Base-by-base conservation (phyloP, 2,113 vertebrate genomes). In the Neomonachus schauinslandi region DNA sequence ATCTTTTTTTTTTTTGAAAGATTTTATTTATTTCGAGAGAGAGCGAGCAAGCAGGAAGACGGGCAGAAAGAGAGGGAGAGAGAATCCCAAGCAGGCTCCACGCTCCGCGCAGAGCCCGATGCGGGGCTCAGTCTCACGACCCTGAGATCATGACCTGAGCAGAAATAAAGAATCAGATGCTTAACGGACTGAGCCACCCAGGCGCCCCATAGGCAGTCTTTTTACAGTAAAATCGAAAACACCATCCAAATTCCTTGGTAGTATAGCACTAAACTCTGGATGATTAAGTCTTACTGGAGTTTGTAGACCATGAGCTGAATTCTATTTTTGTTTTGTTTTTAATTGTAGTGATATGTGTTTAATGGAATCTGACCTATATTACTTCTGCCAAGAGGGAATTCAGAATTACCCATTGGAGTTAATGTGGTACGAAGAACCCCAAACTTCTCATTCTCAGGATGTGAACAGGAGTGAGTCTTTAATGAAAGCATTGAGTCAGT, bases 341-440 rank as follows among this genome's bases (percentile, higher is more conserved):
- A 92, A 31, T 86, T 67, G 26, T 89, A 59, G 28, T 91, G 77
- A 97, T 97, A 95, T 36, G 51, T 93, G 39, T 92, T 91, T 94
- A 85, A 91, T 97, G 91, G 93, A 94, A 91, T 95, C 95, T 98
- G 97, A 94, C 77, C 96, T 96, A 55, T 86, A 94, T 96, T 93
- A 96, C 91, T 96, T 94, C 77, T 93, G 93, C 97, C 97, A 93
- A 82, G 59, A 97, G 72, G 74, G 89, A 97, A 94, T 89, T 96
- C 81, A 87, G 3, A 97, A 65, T 91, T 85, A 91, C 93, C 26
- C 14, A 24, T 59, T 42, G 39, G 82, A 86, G 55, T 96, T 94
- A 96, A 91, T 93, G 98, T 97, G 97, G 93, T 93, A 93, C 84
- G 77, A 77, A 97, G 76, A 89, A 82, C 59, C 65, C 65, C 77